Evolutionary conservation across 2,113 vertebrate genomes (phyloP), one percentile per base, ranked within the genome.

Genomic region (Serilophus lunatus): DNA sequence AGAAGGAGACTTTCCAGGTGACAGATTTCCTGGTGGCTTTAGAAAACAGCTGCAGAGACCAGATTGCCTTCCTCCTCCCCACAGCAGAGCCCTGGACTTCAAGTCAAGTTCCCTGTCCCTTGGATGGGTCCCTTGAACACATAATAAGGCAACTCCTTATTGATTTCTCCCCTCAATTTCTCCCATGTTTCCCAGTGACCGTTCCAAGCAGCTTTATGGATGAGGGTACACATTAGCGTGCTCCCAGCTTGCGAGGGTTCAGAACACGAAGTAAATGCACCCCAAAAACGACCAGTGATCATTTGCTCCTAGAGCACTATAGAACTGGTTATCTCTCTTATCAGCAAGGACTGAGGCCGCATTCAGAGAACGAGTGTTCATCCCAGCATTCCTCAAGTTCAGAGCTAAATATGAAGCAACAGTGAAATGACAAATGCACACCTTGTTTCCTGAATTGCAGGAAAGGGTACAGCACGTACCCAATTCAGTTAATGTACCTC

Each of bases 391-490:
- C 93, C 70, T 96, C 63, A 66, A 85, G 59, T 38, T 90, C 35
- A 92, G 51, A 94, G 90, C 50, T 87, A 82, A 90, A 86, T 66
- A 81, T 92, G 88, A 97, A 93, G 91, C 94, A 97, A 89, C 56
- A 88, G 29, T n/a, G 44, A 89, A 88, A 23, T 88, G 53, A 91
- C 60, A 95, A 76, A 94, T 5, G 35, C 13, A 29, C 94, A 95
- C 60, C 57, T 76, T 83, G 76, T 82, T 96, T 97, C 95, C 92
- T 94, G 80, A 96, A 96, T 12, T 84, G 75, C 93, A 93, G 57
- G 35, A 84, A 85, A 77, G 33, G 29, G 92, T 84, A 94, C 93
- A 82, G 94, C 66, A 90, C 0, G 49, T 93, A 94, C 88, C 83
- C 25, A 59, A 18, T 70, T 91, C 47, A 66, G 66, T 44, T 93